Base-by-base conservation (phyloP, 2,113 vertebrate species). In the Salvelinus namaycush region DNA sequence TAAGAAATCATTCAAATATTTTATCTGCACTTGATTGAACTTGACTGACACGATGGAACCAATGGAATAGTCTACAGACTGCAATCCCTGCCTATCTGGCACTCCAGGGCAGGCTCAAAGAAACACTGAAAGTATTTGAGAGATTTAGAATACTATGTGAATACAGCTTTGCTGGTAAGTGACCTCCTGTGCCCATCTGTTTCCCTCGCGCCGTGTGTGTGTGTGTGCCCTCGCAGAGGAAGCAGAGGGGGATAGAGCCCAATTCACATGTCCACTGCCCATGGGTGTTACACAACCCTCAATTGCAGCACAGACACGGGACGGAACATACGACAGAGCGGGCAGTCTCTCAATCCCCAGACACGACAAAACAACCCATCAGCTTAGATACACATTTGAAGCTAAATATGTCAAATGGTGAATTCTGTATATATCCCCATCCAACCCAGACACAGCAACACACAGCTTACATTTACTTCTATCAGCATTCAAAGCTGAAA, bases 171-270 rank as follows among this genome's bases (percentile, higher is more conserved):
- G 16, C 51, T 54, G 51, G 13, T 54, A 14, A 54, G 16, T 77
- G 78, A 82, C 83, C 85, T 84, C 79, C 83, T 85, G 81, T 78
- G 79, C 74, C 87, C 78, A 87, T 85, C 85, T 87, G 87, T 81
- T 85, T 73, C 76, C 73, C 79, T 81, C 14, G 14, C 4, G 5
- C 14, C 14, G 49, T 51, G 49, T 51, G 49, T 54, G 49, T 51
- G 3, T 54, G 51, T 54, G 51, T 54, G 51, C 16, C 39, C 39
- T 44, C 39, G 9, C 39, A 44, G 39, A 44, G 39, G 34, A 9
- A 39, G 34, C 7, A 39, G 34, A 39, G 34, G 39, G 74, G 51
- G 76, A 74, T 79, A 89, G 87, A 86, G 83, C 79, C 80, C 80
- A 79, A 79, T 74, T 86, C 74, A 74, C 80, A 85, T 81, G 67